Evolutionary conservation across 2,113 vertebrate species (phyloP).

Genomic region (Jaculus jaculus): DNA sequence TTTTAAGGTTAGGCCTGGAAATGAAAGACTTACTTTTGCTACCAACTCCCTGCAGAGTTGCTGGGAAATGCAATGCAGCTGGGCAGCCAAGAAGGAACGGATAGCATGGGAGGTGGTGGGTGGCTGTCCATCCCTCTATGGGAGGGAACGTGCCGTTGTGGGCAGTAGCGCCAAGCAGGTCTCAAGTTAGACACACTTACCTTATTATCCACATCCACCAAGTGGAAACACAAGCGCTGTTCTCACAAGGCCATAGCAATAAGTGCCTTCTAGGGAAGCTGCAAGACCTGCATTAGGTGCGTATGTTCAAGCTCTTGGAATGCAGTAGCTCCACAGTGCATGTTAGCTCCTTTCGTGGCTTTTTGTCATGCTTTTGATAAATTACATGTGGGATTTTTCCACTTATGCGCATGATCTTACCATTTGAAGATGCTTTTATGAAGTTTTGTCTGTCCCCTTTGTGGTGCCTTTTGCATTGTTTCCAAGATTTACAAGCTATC

Average conservation of each 20-base stretch:
- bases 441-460: neutral
- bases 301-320: neutral
- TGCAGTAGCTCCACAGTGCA: neutral
- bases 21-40: neutral
- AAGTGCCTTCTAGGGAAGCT: neutral
- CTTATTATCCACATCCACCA: neutral
- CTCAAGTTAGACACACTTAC: neutral
- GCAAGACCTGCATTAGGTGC: neutral
- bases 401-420: neutral
- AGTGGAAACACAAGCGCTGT: neutral
- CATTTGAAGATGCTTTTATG: neutral
- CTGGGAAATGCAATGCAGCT: neutral
- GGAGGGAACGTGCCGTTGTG: neutral
- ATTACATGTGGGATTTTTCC: neutral
- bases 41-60: neutral
- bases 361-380: neutral
- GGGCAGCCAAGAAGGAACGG: accelerated
- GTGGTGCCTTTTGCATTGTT: neutral
- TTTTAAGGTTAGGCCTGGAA: neutral
- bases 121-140: accelerated
- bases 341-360: neutral
- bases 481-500: neutral
- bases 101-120: accelerated
- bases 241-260: neutral
- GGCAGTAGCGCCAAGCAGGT: neutral